Percentiles rank a stretch among this genome's conserved stretches.
Conservation (phyloP, 2,113 vertebrate species). For the Lutjanus erythropterus region DNA sequence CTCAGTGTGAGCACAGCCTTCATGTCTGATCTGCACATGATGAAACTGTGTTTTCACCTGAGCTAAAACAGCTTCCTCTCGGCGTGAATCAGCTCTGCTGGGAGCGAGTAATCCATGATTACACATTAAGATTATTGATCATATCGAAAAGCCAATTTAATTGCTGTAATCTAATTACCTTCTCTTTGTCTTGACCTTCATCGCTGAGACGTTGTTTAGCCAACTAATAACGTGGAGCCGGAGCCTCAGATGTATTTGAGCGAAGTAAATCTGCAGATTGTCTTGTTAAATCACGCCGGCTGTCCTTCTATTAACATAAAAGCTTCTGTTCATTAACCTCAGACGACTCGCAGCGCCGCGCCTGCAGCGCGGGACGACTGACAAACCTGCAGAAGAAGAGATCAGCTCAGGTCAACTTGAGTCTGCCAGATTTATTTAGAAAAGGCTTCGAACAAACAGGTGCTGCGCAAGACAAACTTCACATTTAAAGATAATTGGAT, state of each 20-base stretch:
- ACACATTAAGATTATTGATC: constrained; percentile 56
- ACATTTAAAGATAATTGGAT: not conserved
- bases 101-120: constrained; percentile 23
- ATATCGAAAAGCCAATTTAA: constrained; percentile 51
- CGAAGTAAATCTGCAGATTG: constrained; percentile 58
- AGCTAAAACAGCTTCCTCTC: not conserved
- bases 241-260: constrained; percentile 26
- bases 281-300: constrained; percentile 64
- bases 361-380: not conserved
- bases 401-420: not conserved
- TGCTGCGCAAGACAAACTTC: constrained; percentile 8
- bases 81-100: not conserved
- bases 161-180: constrained; percentile 46
- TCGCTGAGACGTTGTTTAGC: constrained; percentile 25
- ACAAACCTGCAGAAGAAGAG: constrained; percentile 16
- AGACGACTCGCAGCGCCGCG: constrained; percentile 14
- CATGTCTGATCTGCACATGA: not conserved
- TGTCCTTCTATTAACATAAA: constrained; percentile 67
- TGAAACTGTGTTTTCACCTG: not conserved
- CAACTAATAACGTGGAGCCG: constrained; percentile 23
- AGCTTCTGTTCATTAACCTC: constrained; percentile 73
- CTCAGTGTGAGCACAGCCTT: not conserved
- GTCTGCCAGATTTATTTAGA: constrained; percentile 17
- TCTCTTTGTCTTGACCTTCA: constrained; percentile 58
- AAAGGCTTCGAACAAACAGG: constrained; percentile 26